phyloP scores from a whole-genome alignment of 37 sponge, comb jelly and placozoan species.

The Petrosia ficiformis region DNA sequence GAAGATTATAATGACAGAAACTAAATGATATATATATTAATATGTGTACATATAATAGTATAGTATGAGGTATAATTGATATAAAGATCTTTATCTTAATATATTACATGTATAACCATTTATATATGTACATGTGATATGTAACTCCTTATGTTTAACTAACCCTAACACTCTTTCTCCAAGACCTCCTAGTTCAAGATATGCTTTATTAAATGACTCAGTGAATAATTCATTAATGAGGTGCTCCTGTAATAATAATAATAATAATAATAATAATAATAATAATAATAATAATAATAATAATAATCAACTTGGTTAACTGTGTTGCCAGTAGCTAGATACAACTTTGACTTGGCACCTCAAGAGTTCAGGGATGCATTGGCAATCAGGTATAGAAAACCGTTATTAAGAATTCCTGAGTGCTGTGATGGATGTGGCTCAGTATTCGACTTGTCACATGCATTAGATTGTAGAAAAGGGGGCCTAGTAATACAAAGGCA shows the following conservation, averaged over 20 bases:
- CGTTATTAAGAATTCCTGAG: no score
- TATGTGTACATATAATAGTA: background rate
- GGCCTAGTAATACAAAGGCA: no score
- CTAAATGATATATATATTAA: slow-evolving; percentile 8
- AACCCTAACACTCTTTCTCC: slow-evolving; percentile 98
- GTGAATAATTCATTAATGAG: slow-evolving; percentile 41
- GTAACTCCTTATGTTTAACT: background rate
- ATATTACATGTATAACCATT: background rate
- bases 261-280: background rate
- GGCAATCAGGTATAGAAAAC: no score
- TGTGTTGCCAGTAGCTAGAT: no score
- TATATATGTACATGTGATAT: background rate
- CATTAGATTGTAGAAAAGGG: no score
- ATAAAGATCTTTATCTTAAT: background rate
- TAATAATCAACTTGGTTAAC: no score
- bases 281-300: no score
- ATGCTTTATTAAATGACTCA: slow-evolving; percentile 63
- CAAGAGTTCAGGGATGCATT: no score
- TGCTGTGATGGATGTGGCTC: no score
- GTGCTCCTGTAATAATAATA: slow-evolving; percentile 27
- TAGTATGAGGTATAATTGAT: no score
- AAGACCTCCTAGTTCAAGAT: slow-evolving; percentile 79
- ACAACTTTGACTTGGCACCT: no score
- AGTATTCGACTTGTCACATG: no score
- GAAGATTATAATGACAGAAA: slow-evolving; percentile 77